Evolutionary conservation across 1,140 invertebrate species (phyloP).

Genomic region (Sitophilus oryzae): DNA sequence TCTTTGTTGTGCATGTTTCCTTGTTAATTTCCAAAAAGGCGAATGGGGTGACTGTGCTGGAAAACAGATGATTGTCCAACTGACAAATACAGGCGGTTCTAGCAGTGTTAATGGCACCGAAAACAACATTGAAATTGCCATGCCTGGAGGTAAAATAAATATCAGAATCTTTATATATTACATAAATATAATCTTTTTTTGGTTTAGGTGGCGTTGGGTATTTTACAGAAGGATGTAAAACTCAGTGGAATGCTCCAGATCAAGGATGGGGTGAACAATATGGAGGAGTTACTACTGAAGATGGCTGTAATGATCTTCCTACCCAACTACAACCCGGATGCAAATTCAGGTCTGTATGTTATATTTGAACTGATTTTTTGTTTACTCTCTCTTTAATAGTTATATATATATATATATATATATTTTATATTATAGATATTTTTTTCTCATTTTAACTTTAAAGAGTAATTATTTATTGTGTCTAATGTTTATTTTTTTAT

Average conservation of each 20-base stretch:
- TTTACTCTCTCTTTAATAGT: too few species aligned
- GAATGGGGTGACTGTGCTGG: slow-evolving; percentile 15
- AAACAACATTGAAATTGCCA: slow-evolving; percentile 20
- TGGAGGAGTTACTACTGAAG: slow-evolving; percentile 18
- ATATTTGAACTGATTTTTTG: too few species aligned
- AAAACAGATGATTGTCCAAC: slow-evolving; percentile 16
- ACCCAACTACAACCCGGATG: slow-evolving; percentile 17
- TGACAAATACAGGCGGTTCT: slow-evolving; percentile 18
- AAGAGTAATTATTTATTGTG: too few species aligned
- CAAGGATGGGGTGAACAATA: slow-evolving; percentile 23
- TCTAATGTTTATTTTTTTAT: too few species aligned
- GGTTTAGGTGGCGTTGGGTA: slow-evolving; percentile 18
- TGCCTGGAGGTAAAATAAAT: slow-evolving; percentile 19
- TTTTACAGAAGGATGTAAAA: slow-evolving; percentile 16
- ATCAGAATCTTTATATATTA: too few species aligned
- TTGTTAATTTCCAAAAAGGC: slow-evolving; percentile 15
- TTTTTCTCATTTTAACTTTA: too few species aligned
- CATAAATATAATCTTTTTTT: too few species aligned
- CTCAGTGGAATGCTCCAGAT: slow-evolving; percentile 21
- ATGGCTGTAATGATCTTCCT: slow-evolving; percentile 17
- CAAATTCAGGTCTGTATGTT: too few species aligned
- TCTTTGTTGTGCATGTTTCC: slow-evolving; percentile 18
- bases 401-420: too few species aligned
- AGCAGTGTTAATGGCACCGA: slow-evolving; percentile 11
- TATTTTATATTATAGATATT: too few species aligned